phyloP scores from a whole-genome alignment of 2,797 vertebrate species.

The Pangasius djambal region DNA sequence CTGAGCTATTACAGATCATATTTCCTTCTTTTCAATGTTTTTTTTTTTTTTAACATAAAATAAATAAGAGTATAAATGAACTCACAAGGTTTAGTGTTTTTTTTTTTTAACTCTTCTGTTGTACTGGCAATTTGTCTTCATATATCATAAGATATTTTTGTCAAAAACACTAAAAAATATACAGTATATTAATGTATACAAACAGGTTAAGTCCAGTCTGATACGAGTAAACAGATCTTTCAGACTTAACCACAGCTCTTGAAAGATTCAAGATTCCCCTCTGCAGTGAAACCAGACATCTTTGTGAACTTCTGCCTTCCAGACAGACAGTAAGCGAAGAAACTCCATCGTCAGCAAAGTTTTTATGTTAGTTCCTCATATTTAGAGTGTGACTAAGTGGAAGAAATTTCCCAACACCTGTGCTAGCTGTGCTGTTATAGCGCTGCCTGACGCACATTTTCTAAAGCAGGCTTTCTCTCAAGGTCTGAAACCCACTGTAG shows the following conservation, averaged over 20 bases:
- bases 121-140: not conserved
- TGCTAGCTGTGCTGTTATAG: slow-evolving; percentile 12
- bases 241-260: not conserved
- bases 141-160: not conserved
- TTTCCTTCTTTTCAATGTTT: not conserved
- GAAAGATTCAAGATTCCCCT: not conserved
- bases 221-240: not conserved
- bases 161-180: not conserved
- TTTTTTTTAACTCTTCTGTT: not conserved
- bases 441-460: slow-evolving; percentile 39
- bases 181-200: not conserved
- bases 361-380: slow-evolving; percentile 7
- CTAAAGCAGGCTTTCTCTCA: slow-evolving; percentile 40
- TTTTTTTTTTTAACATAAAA: not conserved
- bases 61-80: not conserved
- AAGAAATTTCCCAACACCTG: slow-evolving; percentile 44
- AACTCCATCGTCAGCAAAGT: slow-evolving; percentile 14
- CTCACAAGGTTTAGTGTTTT: not conserved
- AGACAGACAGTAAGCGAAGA: not conserved
- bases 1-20: not conserved
- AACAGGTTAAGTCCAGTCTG: not conserved
- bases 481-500: slow-evolving; percentile 44
- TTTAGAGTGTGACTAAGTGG: slow-evolving; percentile 11
- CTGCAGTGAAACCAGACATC: not conserved
- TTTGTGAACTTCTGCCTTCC: slow-evolving; percentile 16